phyloP scores from a whole-genome alignment of 2,888 invertebrate species.

The Archaeoteleia sp. region DNA sequence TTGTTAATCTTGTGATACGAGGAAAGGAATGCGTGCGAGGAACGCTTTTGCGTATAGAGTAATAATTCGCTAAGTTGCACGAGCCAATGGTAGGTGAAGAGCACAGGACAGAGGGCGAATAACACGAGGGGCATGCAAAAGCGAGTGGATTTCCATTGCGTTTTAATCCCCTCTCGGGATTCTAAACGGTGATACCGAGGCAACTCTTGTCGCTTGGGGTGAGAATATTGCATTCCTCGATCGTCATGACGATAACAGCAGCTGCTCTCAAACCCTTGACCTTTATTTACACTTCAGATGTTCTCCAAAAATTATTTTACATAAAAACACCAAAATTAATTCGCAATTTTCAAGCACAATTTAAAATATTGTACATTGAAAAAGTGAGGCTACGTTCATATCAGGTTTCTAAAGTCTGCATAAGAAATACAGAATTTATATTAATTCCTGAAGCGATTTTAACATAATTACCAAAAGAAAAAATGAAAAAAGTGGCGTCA shows the following conservation, averaged over 20 bases:
- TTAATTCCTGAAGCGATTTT: no score
- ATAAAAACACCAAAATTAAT: conserved; percentile 8
- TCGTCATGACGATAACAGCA: conserved; percentile 73
- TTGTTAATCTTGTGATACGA: conserved; percentile 27
- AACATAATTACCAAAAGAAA: no score
- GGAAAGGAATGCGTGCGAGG: conserved; percentile 32
- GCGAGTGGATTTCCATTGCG: conserved; percentile 73
- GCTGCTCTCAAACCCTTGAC: conserved; percentile 54
- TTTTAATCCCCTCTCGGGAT: conserved; percentile 70
- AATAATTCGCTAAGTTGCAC: conserved; percentile 41
- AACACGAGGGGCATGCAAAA: conserved; percentile 53
- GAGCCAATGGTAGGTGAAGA: conserved; percentile 23
- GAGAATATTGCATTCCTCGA: conserved; percentile 75
- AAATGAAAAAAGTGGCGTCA: no score
- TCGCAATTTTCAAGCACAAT: conserved; percentile 20
- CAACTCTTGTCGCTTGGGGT: conserved; percentile 74
- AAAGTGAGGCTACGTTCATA: no score
- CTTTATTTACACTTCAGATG: conserved; percentile 46
- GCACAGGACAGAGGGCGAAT: conserved; percentile 51
- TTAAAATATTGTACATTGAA: no score
- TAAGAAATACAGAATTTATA: no score
- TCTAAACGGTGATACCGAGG: conserved; percentile 69
- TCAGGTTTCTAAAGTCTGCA: no score
- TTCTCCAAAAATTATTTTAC: conserved; percentile 31
- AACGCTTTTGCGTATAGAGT: conserved; percentile 35